These are phyloP conservation scores for Frankliniella fusca DNA, from an alignment of 2,888 invertebrate genomes.

Conservation along the genomic window DNA sequence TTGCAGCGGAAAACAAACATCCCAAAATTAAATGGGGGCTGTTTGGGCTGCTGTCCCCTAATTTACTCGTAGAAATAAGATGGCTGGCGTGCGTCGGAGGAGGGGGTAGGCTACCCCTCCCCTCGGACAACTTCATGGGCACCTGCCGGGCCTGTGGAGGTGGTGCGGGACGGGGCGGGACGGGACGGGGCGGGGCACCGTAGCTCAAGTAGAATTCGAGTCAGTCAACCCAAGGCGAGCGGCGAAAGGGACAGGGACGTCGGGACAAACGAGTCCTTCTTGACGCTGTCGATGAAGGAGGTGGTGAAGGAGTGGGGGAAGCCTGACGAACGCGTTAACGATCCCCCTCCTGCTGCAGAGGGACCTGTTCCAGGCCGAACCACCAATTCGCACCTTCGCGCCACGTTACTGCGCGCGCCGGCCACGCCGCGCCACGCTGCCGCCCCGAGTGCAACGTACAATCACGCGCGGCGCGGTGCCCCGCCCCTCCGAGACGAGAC, in stretches of 20 bases:
- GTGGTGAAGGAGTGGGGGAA: not conserved
- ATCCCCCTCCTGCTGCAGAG: not conserved
- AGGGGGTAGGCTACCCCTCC: not conserved
- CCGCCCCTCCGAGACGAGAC: not conserved
- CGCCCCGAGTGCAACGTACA: too few relatives aligned
- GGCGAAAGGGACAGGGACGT: too few relatives aligned
- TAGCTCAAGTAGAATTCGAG: too few relatives aligned
- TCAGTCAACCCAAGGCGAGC: too few relatives aligned
- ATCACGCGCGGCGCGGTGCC: not conserved
- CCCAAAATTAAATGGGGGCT: slow-evolving; percentile 13
- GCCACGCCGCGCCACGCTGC: not conserved
- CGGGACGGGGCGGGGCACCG: too few relatives aligned
- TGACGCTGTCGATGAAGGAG: not conserved
- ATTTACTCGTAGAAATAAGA: not conserved
- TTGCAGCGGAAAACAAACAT: slow-evolving; percentile 6
- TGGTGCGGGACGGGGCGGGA: too few relatives aligned
- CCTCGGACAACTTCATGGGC: too few relatives aligned
- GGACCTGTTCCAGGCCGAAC: not conserved
- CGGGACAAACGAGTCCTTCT: too few relatives aligned
- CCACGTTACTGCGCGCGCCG: not conserved
- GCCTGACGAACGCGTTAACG: not conserved
- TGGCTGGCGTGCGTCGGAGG: not conserved
- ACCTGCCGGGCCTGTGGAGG: not conserved
- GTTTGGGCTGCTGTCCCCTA: not conserved
- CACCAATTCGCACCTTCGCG: slow-evolving; percentile 17